Base-by-base conservation (phyloP, 2,888 invertebrate genomes). In the Agrochola lota region DNA sequence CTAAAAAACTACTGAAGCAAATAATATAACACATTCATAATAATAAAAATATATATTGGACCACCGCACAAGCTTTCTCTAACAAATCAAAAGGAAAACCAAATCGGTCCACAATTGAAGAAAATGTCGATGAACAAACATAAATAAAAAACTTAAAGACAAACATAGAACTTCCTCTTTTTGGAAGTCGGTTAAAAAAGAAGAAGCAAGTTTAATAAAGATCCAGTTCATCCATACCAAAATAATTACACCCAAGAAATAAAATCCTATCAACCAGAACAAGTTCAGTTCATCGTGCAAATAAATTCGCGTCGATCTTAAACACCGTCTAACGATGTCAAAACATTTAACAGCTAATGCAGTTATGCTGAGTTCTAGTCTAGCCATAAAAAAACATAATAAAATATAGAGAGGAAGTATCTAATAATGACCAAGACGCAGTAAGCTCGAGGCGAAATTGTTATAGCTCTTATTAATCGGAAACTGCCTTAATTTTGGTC, bases 401-500 rank as follows among this genome's bases (percentile, higher is more conserved):
- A 89, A 89, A 89, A 89, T 89, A 89, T 83, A 83, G 59, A 89
- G 89, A 94, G 94, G 94, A 94, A 94, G 93, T 93, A 91, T 90
- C 91, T 92, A 92, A 94, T 94, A 94, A 92, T 91, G 91, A 91
- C 91, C 91, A 91, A 93, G 91, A 91, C 91, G 90, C 87, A 87
- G 93, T 77, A 68, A 80, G 85, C 95, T 93, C 80, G 88, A 87
- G 95, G 96, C 96, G 82, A 92, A 90, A 91, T 90, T 90, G 92
- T 94, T 95, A 95, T 94, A 93, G 93, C 94, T 94, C 90, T 92
- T 91, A 91, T 93, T 93, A 92, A 95, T 96, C 95, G 95, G 94
- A 95, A 95, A 95, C 95, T 93, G 91, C 95, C 94, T 95, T 94
- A 95, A 96, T 95, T 95, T 95, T 93, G 92, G 94, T 96, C 95